Percentiles rank a stretch among this genome's conserved stretches.
phyloP scores from a whole-genome alignment of 1,140 invertebrate species.

The Calephelis virginiensis region DNA sequence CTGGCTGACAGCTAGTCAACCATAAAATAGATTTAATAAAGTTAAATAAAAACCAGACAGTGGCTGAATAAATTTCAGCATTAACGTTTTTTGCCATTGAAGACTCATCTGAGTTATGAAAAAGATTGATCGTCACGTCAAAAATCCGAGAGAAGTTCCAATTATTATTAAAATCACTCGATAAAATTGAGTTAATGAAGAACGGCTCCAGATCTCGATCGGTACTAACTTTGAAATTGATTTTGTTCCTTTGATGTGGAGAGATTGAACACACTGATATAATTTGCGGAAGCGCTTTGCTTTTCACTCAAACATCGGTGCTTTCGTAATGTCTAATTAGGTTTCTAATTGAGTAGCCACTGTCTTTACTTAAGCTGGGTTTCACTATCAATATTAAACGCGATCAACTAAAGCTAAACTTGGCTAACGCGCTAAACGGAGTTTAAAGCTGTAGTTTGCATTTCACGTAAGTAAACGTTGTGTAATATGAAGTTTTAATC shows the following conservation, averaged over 20 bases:
- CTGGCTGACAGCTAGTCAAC: no score
- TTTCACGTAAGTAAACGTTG: no score
- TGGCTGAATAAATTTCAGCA: slow-evolving; percentile 26
- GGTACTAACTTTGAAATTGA: slow-evolving; percentile 65
- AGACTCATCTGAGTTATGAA: slow-evolving; percentile 49
- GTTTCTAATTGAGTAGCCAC: background rate
- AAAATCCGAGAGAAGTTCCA: slow-evolving; percentile 61
- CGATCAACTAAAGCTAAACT: no score
- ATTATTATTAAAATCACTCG: slow-evolving; percentile 72
- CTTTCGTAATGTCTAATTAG: slow-evolving; percentile 19
- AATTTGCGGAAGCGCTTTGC: slow-evolving; percentile 51
- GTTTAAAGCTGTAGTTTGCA: no score
- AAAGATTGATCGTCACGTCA: slow-evolving; percentile 62
- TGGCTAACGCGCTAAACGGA: no score
- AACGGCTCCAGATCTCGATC: slow-evolving; percentile 65
- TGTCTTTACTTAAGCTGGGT: no score
- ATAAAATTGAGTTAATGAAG: slow-evolving; percentile 75
- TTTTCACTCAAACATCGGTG: slow-evolving; percentile 35
- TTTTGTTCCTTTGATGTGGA: slow-evolving; percentile 60
- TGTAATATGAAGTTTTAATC: no score
- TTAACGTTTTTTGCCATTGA: slow-evolving; percentile 43
- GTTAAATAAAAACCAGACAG: background rate
- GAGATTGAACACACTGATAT: slow-evolving; percentile 49
- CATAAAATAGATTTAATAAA: background rate
- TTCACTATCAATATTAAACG: no score